phyloP scores from a whole-genome alignment of 2,113 vertebrate species.

The Ptilonorhynchus violaceus region DNA sequence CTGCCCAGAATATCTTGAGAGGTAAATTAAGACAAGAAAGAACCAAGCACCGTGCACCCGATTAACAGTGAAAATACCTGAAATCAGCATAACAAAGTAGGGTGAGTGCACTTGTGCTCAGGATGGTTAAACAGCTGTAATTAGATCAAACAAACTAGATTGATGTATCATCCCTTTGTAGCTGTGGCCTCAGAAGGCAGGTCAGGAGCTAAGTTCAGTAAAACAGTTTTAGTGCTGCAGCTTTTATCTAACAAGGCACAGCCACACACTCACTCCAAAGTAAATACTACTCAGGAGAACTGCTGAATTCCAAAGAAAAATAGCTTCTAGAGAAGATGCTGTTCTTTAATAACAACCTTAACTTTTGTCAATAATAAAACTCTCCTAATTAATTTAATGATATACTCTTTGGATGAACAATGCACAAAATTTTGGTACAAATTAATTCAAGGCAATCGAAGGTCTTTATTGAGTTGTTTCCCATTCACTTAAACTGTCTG shows the following conservation, averaged over 20 bases:
- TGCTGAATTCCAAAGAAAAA: neutral
- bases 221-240: constrained; percentile 1
- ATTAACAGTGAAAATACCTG: constrained; percentile 45
- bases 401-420: neutral
- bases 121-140: constrained; percentile 50
- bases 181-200: constrained; percentile 35
- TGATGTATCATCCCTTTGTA: constrained; percentile 53
- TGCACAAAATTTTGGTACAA: neutral
- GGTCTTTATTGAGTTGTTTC: neutral
- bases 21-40: constrained; percentile 20
- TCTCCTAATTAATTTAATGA: neutral
- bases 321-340: neutral
- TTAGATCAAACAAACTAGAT: constrained; percentile 50
- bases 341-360: neutral
- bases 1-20: neutral
- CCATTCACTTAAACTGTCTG: neutral
- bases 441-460: neutral
- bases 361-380: neutral
- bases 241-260: constrained; percentile 43
- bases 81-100: constrained; percentile 58
- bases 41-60: neutral
- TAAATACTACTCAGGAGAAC: neutral
- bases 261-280: neutral
- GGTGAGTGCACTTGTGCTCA: constrained; percentile 32
- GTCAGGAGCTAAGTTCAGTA: constrained; percentile 56